Evolutionary conservation across 2,113 vertebrate genomes (phyloP), one percentile per base, ranked within the genome.

Genomic region (Dasypus novemcinctus): DNA sequence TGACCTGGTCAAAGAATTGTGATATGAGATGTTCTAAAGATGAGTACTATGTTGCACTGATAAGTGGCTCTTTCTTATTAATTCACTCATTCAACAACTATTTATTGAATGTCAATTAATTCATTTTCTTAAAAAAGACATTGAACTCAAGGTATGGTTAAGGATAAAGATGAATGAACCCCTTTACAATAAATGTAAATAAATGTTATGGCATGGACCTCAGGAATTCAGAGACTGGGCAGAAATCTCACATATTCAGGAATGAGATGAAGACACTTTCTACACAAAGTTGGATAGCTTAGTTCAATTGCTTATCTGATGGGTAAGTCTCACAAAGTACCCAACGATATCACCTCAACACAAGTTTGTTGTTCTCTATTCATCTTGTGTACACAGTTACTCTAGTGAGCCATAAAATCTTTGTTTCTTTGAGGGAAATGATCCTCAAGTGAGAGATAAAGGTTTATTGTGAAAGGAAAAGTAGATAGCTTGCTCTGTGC

Each of bases 381-480:
- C 68, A 78, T 97, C 93, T 95, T 97, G 64, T 87, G 59, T 93
- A 87, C 69, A 68, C 23, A 89, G 78, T 83, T 93, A 74, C 94
- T 76, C 91, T 31, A 91, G 94, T 13, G 82, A 96, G 94, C 91
- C 52, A 96, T 95, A 97, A 97, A 97, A 95, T 38, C 75, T 87
- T 94, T 96, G 87, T 93, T 96, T 95, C 93, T 96, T 97, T 90
- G 68, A 94, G 46, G 69, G 68, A 97, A 97, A 97, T 82, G 95
- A 94, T 92, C 63, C 97, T 97, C 96, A 64, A 82, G 91, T 97
- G 93, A 97, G 85, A 94, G 57, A 96, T 96, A 97, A 97, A 97
- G 93, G 78, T 94, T 96, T 93, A 91, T 74, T 89, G 68, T 69
- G 38, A 91, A 72, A 91, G 83, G 43, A 93, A 96, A 86, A 86